Base-by-base conservation (phyloP, 2,888 invertebrate species). In the Polydrusus pterygomalis region DNA sequence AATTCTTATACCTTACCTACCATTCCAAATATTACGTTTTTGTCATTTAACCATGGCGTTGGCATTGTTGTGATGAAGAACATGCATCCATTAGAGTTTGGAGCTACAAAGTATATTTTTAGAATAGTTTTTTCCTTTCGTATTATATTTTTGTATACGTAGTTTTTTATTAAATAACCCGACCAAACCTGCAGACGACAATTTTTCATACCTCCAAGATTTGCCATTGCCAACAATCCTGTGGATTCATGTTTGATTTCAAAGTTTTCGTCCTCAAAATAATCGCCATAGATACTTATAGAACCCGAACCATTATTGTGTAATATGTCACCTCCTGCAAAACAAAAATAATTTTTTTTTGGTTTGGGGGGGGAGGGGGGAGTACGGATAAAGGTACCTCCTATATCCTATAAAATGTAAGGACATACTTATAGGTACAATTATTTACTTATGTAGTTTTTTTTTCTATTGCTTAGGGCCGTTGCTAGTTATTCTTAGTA, bases 151-250 rank as follows among this genome's bases (percentile, higher is more conserved):
- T 40, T 6, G n/a, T n/a, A 43, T 43, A 13, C n/a, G 9, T 40
- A 11, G 10, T n/a, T n/a, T 43, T 65, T 25, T 7, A 25, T 7
- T n/a, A 63, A 63, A 38, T 1, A 63, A 63, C 17, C 9, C 17
- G 9, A 17, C 5, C n/a, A 47, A 17, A 47, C n/a, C 2, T 47
- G 8, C 2, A 17, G 5, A 11, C 8, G n/a, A 3, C 1, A 43
- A n/a, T n/a, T n/a, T 43, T 6, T 13, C 13, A n/a, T 13, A 78
- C 78, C 73, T 72, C 75, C 78, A 20, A 25, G 15, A 87, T 98
- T 97, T 0, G 97, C 97, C 97, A 97, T 97, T 79, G 96, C 95
- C 49, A 98, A 89, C 87, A 96, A 95, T 71, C 98, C 97, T 1
- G 96, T 91, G 11, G 92, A 91, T 77, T 91, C 92, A 84, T 97